These are phyloP conservation scores for Peromyscus attwateri DNA, from an alignment of 2,797 vertebrate species.

Conservation along the genomic window DNA sequence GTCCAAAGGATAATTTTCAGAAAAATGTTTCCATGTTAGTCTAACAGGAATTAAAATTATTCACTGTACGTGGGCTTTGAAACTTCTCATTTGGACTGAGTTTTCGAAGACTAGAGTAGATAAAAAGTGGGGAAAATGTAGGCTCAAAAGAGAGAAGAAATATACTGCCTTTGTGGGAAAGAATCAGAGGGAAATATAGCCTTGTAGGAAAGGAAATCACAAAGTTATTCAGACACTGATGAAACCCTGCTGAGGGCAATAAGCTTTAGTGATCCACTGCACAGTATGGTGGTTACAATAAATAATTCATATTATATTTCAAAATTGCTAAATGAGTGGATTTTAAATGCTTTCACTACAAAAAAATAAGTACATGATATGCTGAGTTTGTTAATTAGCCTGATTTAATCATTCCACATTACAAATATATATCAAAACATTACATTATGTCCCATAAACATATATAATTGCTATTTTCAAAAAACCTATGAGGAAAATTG, in stretches of 20 bases:
- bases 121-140: background rate
- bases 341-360: slow-evolving; percentile 31
- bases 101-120: background rate
- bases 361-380: background rate
- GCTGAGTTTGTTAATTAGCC: slow-evolving; percentile 19
- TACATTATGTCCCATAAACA: slow-evolving; percentile 3
- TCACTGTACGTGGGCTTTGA: background rate
- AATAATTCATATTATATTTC: slow-evolving; percentile 37
- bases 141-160: background rate
- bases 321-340: background rate
- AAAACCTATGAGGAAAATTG: slow-evolving; percentile 34
- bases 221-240: background rate
- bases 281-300: background rate
- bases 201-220: background rate
- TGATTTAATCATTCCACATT: background rate
- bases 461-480: background rate
- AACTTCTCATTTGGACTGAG: slow-evolving; percentile 25
- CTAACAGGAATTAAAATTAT: slow-evolving; percentile 49
- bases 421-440: slow-evolving; percentile 28
- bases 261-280: background rate
- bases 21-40: slow-evolving; percentile 39
- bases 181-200: background rate
- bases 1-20: slow-evolving; percentile 58
- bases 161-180: background rate
- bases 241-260: background rate